These are phyloP conservation scores for Lipophrys pholis DNA, from an alignment of 2,113 vertebrate species.

Conservation along the genomic window DNA sequence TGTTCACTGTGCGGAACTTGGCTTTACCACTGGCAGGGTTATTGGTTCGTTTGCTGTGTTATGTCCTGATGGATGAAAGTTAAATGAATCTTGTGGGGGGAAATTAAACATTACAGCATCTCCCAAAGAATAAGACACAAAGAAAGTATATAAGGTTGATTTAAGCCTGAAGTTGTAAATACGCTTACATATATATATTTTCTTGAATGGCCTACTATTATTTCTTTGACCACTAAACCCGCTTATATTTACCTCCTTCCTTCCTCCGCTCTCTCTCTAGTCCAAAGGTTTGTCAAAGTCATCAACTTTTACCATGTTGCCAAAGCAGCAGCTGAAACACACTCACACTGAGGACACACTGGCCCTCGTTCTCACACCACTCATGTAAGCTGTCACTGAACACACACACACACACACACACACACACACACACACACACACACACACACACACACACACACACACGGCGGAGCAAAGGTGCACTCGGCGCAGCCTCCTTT, in stretches of 20 bases:
- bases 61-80: slow-evolving; percentile 22
- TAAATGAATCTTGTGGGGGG: slow-evolving; percentile 27
- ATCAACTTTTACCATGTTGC: slow-evolving; percentile 62
- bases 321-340: slow-evolving; percentile 68
- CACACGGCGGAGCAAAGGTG: slow-evolving; percentile 46
- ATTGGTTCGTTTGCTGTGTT: slow-evolving; percentile 16
- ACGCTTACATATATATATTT: no score
- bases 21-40: background rate
- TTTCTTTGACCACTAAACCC: no score
- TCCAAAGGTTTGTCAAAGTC: slow-evolving; percentile 70
- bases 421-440: background rate
- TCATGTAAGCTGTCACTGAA: background rate
- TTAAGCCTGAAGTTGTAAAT: no score
- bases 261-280: slow-evolving; percentile 5
- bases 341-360: slow-evolving; percentile 10
- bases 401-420: slow-evolving; percentile 3
- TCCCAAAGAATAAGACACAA: background rate
- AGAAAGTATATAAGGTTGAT: background rate
- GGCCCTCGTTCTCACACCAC: slow-evolving; percentile 32
- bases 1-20: slow-evolving; percentile 17
- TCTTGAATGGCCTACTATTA: no score
- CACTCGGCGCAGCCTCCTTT: slow-evolving; percentile 21
- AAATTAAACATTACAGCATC: slow-evolving; percentile 24
- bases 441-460: slow-evolving; percentile 1
- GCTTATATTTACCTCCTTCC: slow-evolving; percentile 11